A percentile compares a stretch with the other conserved stretches of the same genome.
Evolutionary conservation across 1,140 invertebrate genomes (phyloP).

Genomic region (Oryctes rhinoceros): DNA sequence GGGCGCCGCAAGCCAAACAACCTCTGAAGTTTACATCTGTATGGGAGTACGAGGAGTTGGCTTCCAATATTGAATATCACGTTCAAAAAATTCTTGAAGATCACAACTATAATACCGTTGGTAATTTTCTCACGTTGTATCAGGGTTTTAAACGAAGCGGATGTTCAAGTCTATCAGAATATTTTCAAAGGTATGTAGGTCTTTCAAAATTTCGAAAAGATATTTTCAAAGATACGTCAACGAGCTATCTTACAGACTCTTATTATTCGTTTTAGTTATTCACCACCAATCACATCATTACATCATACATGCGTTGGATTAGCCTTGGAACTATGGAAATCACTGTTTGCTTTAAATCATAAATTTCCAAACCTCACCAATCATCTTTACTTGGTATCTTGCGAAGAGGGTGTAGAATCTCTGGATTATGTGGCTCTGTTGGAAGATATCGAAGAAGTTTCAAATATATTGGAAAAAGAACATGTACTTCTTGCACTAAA

Average conservation of each 20-base stretch:
- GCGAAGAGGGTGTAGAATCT: conserved; percentile 83
- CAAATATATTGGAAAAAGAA: conserved; percentile 82
- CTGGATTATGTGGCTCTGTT: conserved; percentile 71
- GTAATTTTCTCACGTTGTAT: conserved; percentile 84
- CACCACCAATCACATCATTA: conserved; percentile 77
- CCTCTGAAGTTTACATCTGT: conserved; percentile 63
- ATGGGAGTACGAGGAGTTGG: conserved; percentile 81
- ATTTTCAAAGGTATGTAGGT: conserved; percentile 67
- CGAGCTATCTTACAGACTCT: no score
- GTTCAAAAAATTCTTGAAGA: conserved; percentile 79
- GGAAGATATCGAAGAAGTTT: conserved; percentile 65
- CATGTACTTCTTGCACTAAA: conserved; percentile 86
- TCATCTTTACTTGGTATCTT: conserved; percentile 81
- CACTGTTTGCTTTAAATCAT: conserved; percentile 65
- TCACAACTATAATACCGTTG: conserved; percentile 87
- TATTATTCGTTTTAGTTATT: conserved; percentile 64
- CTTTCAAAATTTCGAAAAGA: conserved; percentile 2
- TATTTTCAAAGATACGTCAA: neutral
- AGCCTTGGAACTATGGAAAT: conserved; percentile 77
- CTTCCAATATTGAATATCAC: conserved; percentile 76
- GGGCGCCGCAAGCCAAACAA: conserved; percentile 64
- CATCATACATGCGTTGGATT: conserved; percentile 90
- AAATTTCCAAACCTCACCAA: conserved; percentile 72
- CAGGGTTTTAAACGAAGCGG: conserved; percentile 72
- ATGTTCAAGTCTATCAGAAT: conserved; percentile 69